A percentile compares a stretch with the other conserved stretches of the same genome.
These are phyloP conservation scores for Tenualosa ilisha DNA, from an alignment of 2,797 vertebrate species.

Conservation along the genomic window DNA sequence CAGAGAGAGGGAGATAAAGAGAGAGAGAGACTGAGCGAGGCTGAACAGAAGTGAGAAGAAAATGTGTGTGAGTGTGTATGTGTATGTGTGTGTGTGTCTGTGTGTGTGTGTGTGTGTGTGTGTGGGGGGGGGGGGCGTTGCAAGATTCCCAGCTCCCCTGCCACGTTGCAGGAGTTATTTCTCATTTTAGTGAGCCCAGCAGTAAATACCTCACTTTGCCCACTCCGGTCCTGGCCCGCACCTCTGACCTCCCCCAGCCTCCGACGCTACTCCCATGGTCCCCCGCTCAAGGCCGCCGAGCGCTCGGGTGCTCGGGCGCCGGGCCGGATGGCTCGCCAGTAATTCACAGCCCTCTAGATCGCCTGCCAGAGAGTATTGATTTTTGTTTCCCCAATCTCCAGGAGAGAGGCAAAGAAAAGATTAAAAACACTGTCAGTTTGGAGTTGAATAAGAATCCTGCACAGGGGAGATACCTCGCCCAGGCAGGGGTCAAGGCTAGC, in stretches of 20 bases:
- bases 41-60: not conserved
- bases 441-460: conserved; percentile 96
- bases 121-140: not conserved
- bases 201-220: conserved; percentile 70
- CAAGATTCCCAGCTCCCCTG: conserved; percentile 55
- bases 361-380: conserved; percentile 97
- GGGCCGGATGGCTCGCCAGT: conserved; percentile 63
- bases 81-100: conserved; percentile 13
- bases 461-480: conserved; percentile 81
- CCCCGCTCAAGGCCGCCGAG: conserved; percentile 72
- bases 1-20: not conserved
- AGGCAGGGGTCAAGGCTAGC: conserved; percentile 77
- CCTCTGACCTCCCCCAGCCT: conserved; percentile 67
- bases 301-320: conserved; percentile 49
- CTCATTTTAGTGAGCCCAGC: conserved; percentile 64
- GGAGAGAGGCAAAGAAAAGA: conserved; percentile 96
- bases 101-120: conserved; percentile 28
- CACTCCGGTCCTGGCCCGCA: conserved; percentile 68
- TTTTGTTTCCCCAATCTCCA: conserved; percentile 98
- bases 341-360: conserved; percentile 89
- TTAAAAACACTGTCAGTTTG: conserved; percentile 99
- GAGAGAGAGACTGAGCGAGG: conserved; percentile 24
- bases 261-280: conserved; percentile 57
- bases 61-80: conserved; percentile 33
- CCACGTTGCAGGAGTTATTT: conserved; percentile 64